phyloP scores from a whole-genome alignment of 92 coral and sea anemone species.

The Heliopora coerulea region DNA sequence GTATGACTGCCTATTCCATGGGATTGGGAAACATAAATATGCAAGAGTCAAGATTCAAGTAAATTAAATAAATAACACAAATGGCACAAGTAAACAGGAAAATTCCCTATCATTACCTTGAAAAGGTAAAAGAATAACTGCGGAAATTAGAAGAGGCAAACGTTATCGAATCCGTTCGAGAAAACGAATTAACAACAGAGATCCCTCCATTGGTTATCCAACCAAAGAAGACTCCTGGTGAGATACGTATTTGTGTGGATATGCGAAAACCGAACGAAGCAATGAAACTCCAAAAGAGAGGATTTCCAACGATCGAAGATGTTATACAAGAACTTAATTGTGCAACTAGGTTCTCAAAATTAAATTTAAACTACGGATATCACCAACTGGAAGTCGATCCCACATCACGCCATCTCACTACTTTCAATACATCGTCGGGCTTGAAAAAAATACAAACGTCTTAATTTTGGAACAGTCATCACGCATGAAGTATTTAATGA shows the following conservation, averaged over 20 bases:
- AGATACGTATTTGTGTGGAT: conserved; percentile 46
- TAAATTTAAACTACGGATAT: background rate
- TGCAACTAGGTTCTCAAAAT: conserved; percentile 15
- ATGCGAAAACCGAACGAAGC: conserved; percentile 51
- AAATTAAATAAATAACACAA: no score
- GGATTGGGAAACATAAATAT: no score
- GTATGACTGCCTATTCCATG: no score
- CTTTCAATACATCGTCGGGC: background rate
- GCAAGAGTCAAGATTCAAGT: no score
- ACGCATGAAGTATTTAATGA: background rate
- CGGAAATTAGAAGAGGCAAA: conserved; percentile 32
- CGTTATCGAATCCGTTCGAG: conserved; percentile 47
- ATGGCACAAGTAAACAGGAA: no score
- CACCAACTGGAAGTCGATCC: no score
- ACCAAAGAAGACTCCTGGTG: conserved; percentile 41
- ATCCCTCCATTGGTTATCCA: conserved; percentile 41
- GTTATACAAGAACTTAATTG: conserved; percentile 26
- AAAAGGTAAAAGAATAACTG: conserved; percentile 17
- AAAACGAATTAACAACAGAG: conserved; percentile 40
- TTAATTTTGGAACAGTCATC: conserved; percentile 19
- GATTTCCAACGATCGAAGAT: conserved; percentile 9
- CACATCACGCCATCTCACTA: no score
- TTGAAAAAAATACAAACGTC: conserved; percentile 1
- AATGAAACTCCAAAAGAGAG: conserved; percentile 1
- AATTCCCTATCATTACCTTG: no score